Evolutionary conservation across 1,140 invertebrate genomes (phyloP), one percentile per base, ranked within the genome.

Genomic region (Manduca sexta): DNA sequence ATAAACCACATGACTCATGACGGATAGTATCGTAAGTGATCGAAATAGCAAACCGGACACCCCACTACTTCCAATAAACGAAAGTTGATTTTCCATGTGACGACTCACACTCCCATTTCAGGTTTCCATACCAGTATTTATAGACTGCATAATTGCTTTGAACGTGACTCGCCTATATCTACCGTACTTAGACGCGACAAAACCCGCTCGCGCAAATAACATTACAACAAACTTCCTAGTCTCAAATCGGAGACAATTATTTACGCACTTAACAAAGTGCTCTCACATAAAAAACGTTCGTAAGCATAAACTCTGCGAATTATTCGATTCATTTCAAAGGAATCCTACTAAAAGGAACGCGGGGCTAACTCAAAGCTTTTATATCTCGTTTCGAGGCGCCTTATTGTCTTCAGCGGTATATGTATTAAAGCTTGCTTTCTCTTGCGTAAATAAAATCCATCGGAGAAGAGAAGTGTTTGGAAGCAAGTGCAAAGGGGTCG

Each of bases 251-350:
- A 50, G 57, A 61, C 74, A 60, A 69, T 76, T 74, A 80, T 72
- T 66, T 71, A 64, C 42, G 76, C 55, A 68, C 51, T 66, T 60
- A 68, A 70, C 58, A 73, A 69, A 69, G 64, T 68, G 69, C 59
- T 77, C 62, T 44, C 52, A 66, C 69, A 78, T 73, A 78, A 77
- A 74, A 75, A 69, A 64, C 49, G 54, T 57, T 61, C 54, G 70
- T 72, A 67, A 71, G 68, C 70, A 77, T 80, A 81, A 84, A 81
- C 68, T 81, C 68, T 63, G 66, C 72, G 73, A 83, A 84, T 84
- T 81, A 81, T 84, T 84, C 72, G 79, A 84, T 78, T 84, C 81
- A 79, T 84, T 84, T 84, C 77, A 83, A 84, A 81, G 77, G 77
- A 83, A 81, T 83, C 65, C 69, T 68, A 70, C 79, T 81, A 80